Base-by-base conservation (phyloP, 2,888 invertebrate species). In the Caenorhabditis afra region DNA sequence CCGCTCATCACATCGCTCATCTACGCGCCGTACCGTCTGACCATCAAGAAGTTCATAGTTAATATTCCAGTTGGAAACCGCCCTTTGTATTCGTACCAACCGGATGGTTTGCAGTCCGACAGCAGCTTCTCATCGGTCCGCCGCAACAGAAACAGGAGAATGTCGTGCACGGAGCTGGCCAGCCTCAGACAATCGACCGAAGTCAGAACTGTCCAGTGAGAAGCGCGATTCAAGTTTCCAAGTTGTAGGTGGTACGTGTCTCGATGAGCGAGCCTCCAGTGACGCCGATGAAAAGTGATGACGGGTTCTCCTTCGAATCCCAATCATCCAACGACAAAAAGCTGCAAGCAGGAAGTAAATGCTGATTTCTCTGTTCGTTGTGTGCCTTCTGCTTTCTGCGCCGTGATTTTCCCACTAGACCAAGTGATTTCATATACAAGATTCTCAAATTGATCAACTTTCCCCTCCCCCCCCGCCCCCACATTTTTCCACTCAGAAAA, bases 21-120 rank as follows among this genome's bases (percentile, higher is more conserved):
- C 73, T 90, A 90, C 71, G 89, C 90, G n/a, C 90, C 90, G 4
- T 90, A 90, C 66, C 85, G 90, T 12, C 66, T 87, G 68, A 88
- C 90, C 1, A 85, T 89, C 62, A 89, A 90, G 53, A 85, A 85
- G 49, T 85, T 89, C 53, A 74, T 89, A 14, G 86, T 89, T 49
- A 88, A 90, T 71, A 86, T 89, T 59, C 89, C 89, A 29, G 87
- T 88, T 47, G 89, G 89, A 47, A 88, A 88, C 53, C 85, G 88
- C 12, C 85, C 87, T 11, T 80, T 87, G 22, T 90, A 88, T 79
- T 81, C 79, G 47, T 87, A 86, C 66, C 84, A 87, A 55, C 86
- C 84, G 53, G 87, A 82, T 53, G 79, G 84, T 50, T 66, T 82
- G 52, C 81, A 81, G 62, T 82, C 87, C 14, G 88, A 87, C 57